Conservation (phyloP, 2,113 vertebrate species). For the Psettodes erumei region DNA sequence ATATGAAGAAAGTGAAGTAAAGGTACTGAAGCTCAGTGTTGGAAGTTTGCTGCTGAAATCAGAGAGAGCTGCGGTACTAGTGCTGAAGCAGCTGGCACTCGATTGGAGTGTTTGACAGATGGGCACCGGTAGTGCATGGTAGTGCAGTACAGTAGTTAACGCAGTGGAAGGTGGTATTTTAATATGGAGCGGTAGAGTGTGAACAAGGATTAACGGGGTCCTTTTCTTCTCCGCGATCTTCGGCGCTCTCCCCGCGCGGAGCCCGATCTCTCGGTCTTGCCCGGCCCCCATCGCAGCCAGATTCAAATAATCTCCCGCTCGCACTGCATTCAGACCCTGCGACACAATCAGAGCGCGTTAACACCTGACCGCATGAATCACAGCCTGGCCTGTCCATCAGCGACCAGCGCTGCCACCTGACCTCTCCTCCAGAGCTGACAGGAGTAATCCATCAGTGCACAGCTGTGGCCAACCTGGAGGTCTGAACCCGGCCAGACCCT, state of each 20-base stretch:
- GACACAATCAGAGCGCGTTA: slow-evolving; percentile 46
- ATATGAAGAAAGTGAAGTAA: too few species aligned
- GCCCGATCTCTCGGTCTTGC: slow-evolving; percentile 1
- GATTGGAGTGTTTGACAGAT: neutral
- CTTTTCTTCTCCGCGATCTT: neutral
- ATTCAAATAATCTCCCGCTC: slow-evolving; percentile 5
- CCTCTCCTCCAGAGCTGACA: slow-evolving; percentile 35
- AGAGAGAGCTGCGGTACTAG: neutral
- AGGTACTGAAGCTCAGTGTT: neutral
- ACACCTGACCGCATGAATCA: slow-evolving; percentile 62
- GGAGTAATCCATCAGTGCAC: slow-evolving; percentile 48
- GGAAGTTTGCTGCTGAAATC: neutral
- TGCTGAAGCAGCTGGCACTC: neutral
- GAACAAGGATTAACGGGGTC: neutral
- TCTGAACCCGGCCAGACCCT: slow-evolving; percentile 24
- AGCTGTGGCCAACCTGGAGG: slow-evolving; percentile 33
- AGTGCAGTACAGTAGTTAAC: neutral
- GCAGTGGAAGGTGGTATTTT: neutral
- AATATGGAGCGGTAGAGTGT: neutral
- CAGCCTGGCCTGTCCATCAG: slow-evolving; percentile 34
- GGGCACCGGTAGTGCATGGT: neutral
- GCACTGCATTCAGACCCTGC: slow-evolving; percentile 3
- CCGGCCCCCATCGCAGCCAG: neutral
- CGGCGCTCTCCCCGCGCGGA: neutral
- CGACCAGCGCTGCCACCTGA: slow-evolving; percentile 19